Evolutionary conservation across 1,140 invertebrate species (phyloP).

Genomic region (Capitella teleta): DNA sequence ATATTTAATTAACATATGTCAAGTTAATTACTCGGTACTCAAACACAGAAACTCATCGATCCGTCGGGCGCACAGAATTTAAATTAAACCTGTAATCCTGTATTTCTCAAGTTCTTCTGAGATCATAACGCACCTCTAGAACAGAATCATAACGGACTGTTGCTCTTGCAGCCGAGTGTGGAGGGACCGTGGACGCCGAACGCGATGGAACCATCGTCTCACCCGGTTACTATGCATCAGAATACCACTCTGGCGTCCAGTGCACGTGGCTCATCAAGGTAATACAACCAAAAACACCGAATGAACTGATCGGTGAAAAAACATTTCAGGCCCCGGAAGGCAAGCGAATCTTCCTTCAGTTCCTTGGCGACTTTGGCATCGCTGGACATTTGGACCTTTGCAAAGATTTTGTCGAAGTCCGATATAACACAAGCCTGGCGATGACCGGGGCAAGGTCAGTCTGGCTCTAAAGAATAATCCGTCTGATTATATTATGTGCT

Average conservation of each 20-base stretch:
- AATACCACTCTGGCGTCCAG: constrained; percentile 14
- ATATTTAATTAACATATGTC: no score
- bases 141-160: not conserved
- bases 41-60: no score
- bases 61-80: no score
- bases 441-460: constrained; percentile 24
- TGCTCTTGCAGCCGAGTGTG: constrained; percentile 15
- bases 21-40: no score
- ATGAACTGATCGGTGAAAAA: not conserved
- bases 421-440: constrained; percentile 22
- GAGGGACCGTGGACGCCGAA: constrained; percentile 15
- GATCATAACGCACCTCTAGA: no score
- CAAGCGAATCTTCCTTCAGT: constrained; percentile 11
- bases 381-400: constrained; percentile 12
- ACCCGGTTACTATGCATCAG: constrained; percentile 14
- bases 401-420: constrained; percentile 22
- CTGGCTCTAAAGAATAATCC: no score
- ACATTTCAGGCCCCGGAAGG: constrained; percentile 9
- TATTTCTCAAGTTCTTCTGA: no score
- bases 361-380: constrained; percentile 12
- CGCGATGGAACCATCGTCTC: constrained; percentile 14
- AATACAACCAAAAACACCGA: not conserved
- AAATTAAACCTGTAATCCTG: no score
- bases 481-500: no score
- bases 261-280: constrained; percentile 27